phyloP scores from a whole-genome alignment of 2,797 vertebrate genomes.

The Sebastes taczanowskii region DNA sequence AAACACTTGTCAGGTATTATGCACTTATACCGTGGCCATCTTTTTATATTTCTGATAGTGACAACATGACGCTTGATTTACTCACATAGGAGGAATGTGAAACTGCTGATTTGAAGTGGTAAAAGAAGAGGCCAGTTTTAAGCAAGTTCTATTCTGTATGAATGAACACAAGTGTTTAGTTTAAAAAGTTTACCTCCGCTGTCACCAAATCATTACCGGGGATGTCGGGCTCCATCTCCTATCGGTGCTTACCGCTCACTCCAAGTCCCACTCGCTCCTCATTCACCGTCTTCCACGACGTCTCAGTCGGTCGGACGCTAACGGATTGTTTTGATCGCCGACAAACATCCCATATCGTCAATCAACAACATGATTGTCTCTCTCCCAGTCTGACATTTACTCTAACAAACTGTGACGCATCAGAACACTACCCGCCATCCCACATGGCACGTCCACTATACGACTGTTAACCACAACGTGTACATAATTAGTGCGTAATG shows the following conservation, averaged over 20 bases:
- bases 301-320: neutral
- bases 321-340: neutral
- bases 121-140: neutral
- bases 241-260: neutral
- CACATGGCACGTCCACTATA: neutral
- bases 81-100: neutral
- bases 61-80: neutral
- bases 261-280: neutral
- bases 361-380: neutral
- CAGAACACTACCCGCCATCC: neutral
- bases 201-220: neutral
- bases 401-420: neutral
- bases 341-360: no score
- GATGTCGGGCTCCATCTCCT: neutral
- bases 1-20: no score
- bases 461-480: constrained; percentile 15
- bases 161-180: neutral
- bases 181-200: constrained; percentile 16
- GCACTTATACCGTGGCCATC: no score
- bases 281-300: constrained; percentile 3
- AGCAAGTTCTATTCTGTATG: neutral
- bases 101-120: neutral
- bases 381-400: neutral
- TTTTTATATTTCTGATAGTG: neutral
- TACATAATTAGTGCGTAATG: constrained; percentile 8